A percentile compares a stretch with the other conserved stretches of the same genome.
phyloP scores from a whole-genome alignment of 2,888 invertebrate genomes.

The Acanthosepion esculentum region DNA sequence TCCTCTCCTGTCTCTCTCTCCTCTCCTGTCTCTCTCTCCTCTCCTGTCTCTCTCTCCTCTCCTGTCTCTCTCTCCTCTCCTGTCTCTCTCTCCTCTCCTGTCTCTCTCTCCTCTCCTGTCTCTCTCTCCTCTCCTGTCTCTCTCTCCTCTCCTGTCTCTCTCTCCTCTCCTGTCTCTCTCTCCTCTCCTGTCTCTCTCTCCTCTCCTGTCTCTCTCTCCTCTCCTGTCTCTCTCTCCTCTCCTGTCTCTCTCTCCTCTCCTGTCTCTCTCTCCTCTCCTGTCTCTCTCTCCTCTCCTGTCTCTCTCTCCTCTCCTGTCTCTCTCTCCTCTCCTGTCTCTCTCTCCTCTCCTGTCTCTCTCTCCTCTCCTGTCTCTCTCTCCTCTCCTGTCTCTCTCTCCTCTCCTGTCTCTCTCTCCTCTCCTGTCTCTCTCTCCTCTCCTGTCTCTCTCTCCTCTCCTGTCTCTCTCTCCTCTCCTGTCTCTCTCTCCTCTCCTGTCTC shows the following conservation, averaged over 20 bases:
- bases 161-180: not conserved
- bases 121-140: not conserved
- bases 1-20: not conserved
- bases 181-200: not conserved
- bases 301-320: no score
- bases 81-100: not conserved
- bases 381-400: not conserved
- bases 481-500: not conserved
- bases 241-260: no score
- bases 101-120: not conserved
- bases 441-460: not conserved
- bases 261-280: no score
- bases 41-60: not conserved
- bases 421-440: fast-evolving
- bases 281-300: no score
- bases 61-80: not conserved
- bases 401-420: not conserved
- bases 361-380: no score
- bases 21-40: not conserved
- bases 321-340: no score
- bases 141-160: no score
- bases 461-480: not conserved
- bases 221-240: no score
- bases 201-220: not conserved
- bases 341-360: no score